Evolutionary conservation across 92 coral and sea anemone species (phyloP).

Genomic region (Heliopora coerulea): DNA sequence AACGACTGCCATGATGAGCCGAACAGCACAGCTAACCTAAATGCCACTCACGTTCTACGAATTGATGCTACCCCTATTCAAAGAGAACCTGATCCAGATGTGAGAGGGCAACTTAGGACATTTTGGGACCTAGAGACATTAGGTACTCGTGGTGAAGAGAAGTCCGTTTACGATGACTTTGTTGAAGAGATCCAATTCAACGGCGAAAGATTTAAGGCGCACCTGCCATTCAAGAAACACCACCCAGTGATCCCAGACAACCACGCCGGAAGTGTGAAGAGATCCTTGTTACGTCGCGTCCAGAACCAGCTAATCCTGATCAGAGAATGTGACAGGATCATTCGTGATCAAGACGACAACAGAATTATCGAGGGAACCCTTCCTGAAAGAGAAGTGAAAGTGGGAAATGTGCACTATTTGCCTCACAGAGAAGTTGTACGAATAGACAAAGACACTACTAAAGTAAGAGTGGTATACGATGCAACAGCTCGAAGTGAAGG

Average conservation of each 20-base stretch:
- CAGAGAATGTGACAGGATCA: too few relatives aligned
- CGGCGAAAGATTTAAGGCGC: constrained; percentile 31
- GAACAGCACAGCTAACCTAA: constrained; percentile 1
- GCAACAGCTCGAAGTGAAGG: too few relatives aligned
- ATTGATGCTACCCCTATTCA: constrained; percentile 27
- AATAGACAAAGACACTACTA: too few relatives aligned
- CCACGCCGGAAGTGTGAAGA: constrained; percentile 33
- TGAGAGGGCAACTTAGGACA: not conserved
- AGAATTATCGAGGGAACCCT: too few relatives aligned
- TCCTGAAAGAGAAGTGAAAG: too few relatives aligned
- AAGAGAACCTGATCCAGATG: not conserved
- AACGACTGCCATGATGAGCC: too few relatives aligned
- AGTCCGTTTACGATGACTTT: constrained; percentile 5
- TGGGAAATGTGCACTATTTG: too few relatives aligned
- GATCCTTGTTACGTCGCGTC: constrained; percentile 1
- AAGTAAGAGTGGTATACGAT: too few relatives aligned
- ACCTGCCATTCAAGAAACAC: constrained; percentile 18
- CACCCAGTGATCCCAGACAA: constrained; percentile 25
- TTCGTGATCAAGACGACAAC: too few relatives aligned
- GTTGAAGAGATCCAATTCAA: constrained; percentile 4
- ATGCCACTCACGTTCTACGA: constrained; percentile 17
- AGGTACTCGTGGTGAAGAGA: constrained; percentile 16
- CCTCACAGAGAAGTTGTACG: too few relatives aligned
- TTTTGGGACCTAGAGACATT: constrained; percentile 28
- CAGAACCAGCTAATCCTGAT: too few relatives aligned